A percentile compares a stretch with the other conserved stretches of the same genome.
These are phyloP conservation scores for Amphibalanus amphitrite DNA, from an alignment of 1,140 invertebrate genomes.

Conservation along the genomic window DNA sequence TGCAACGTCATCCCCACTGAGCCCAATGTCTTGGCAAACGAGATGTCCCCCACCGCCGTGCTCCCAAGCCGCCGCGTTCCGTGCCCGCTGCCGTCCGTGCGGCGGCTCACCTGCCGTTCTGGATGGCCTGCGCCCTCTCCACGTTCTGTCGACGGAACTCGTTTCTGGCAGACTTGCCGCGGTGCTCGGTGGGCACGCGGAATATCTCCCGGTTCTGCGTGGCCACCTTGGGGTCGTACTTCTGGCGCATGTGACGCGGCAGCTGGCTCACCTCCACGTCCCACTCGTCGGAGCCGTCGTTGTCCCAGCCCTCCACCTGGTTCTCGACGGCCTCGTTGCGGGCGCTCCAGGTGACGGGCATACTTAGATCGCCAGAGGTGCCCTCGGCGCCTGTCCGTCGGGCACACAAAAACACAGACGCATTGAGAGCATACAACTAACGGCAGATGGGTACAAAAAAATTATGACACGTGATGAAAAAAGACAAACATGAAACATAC, in stretches of 20 bases:
- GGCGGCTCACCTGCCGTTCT: not conserved
- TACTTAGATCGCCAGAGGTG: not conserved
- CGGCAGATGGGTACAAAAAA: too few relatives aligned
- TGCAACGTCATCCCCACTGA: too few relatives aligned
- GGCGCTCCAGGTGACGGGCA: not conserved
- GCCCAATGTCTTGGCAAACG: too few relatives aligned
- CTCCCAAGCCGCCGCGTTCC: too few relatives aligned
- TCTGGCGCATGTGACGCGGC: not conserved
- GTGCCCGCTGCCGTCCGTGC: too few relatives aligned
- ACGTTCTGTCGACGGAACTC: not conserved
- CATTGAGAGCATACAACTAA: too few relatives aligned
- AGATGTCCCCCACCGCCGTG: too few relatives aligned
- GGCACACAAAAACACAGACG: too few relatives aligned
- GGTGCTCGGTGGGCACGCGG: not conserved
- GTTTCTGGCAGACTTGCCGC: not conserved
- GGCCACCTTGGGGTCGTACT: not conserved
- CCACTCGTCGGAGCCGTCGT: not conserved
- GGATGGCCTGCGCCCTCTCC: not conserved
- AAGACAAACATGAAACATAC: too few relatives aligned
- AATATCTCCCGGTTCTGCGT: not conserved
- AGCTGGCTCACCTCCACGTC: not conserved
- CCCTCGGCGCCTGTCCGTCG: not conserved
- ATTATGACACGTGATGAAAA: too few relatives aligned
- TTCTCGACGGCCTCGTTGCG: not conserved
- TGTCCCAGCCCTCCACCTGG: not conserved